These are phyloP conservation scores for Drosophila multiciliata DNA, from an alignment of 2,888 invertebrate species.

Conservation along the genomic window DNA sequence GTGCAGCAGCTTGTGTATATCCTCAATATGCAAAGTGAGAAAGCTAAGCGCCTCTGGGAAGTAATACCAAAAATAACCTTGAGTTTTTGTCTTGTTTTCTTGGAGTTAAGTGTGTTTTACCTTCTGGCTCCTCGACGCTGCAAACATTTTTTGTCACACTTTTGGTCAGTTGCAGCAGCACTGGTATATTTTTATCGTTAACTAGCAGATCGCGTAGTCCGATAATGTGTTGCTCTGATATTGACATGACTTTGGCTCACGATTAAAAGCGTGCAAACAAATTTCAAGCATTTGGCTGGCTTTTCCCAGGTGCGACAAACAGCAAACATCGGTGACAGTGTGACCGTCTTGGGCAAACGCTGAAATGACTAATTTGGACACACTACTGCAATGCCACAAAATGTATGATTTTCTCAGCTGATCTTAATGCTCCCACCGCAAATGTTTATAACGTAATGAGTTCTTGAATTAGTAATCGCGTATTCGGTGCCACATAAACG, in stretches of 20 bases:
- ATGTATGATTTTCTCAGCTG: neutral
- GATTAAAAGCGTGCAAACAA: neutral
- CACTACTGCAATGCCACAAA: conserved; percentile 13
- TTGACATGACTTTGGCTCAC: conserved; percentile 65
- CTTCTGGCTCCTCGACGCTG: conserved; percentile 63
- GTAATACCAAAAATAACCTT: neutral
- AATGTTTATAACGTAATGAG: neutral
- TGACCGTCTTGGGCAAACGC: conserved; percentile 15
- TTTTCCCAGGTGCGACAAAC: neutral
- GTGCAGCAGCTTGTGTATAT: conserved; percentile 85
- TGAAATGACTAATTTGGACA: conserved; percentile 18
- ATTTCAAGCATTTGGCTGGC: conserved; percentile 11
- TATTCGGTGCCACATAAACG: conserved; percentile 26
- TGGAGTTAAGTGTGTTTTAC: conserved; percentile 39
- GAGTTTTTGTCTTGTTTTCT: neutral
- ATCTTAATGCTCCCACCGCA: neutral
- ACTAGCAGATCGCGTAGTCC: conserved; percentile 76
- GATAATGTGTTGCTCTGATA: conserved; percentile 56
- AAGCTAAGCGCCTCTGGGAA: conserved; percentile 86
- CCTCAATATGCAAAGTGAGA: conserved; percentile 86
- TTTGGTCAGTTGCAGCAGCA: conserved; percentile 72
- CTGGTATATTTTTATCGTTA: conserved; percentile 65
- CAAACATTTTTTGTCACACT: conserved; percentile 80
- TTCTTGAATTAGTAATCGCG: neutral
- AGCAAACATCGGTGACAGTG: conserved; percentile 15